Base-by-base conservation (phyloP, 2,797 vertebrate genomes). In the Babyrousa celebensis region DNA sequence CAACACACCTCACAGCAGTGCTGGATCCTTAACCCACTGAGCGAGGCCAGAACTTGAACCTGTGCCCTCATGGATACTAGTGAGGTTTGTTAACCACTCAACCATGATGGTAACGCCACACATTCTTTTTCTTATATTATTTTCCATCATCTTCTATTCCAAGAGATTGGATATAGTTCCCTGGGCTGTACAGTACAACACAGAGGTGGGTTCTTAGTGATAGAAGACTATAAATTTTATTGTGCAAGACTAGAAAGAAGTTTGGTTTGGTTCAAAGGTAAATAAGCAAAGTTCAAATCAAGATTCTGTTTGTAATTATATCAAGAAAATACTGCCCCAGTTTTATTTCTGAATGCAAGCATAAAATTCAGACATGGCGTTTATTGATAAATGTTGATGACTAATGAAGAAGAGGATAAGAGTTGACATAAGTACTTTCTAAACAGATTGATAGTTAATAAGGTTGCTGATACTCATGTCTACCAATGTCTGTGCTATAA, bases 351-450 rank as follows among this genome's bases (percentile, higher is more conserved):
- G 71, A 74, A 77, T 68, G 16, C 43, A 95, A 27, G 84, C 8
- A 27, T 94, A 71, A 94, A 91, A 72, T 84, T 91, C 48, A 93
- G 48, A 67, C 25, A 32, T 1, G 29, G 87, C 32, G 9, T 72
- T 95, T 96, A 93, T 85, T 94, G 62, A 77, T 52, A 60, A 5
- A n/a, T 80, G 52, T 68, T 89, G 68, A 72, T 78, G 40, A 72
- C 54, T 89, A 89, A 82, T 83, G 52, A 86, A 95, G 54, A 91
- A 74, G 43, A 92, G 8, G n/a, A 1, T 85, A 58, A 75, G 43
- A 92, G 21, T 93, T 93, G 14, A 86, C 10, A 25, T 8, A 95
- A 72, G 25, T 93, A n/a, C 52, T 94, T 91, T 86, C n/a, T 87
- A 83, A 96, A 92, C 20, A 85, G 65, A 40, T 82, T 0, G 36